Evolutionary conservation across 1,140 invertebrate genomes (phyloP).

Genomic region (Bombus superbus): DNA sequence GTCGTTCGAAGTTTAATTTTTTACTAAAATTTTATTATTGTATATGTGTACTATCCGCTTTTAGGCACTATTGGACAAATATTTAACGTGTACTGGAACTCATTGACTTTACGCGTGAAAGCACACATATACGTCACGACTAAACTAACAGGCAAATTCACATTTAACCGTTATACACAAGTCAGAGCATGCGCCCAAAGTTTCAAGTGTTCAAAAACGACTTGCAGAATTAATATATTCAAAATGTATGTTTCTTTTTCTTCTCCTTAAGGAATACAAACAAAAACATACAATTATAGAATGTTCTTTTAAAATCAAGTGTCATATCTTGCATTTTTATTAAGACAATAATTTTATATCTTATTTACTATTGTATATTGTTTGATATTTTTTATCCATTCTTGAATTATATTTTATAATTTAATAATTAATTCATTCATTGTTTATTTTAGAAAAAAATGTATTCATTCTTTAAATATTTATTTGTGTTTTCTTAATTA

Average conservation of each 20-base stretch:
- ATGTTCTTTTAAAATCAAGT: neutral
- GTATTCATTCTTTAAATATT: neutral
- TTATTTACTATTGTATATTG: neutral
- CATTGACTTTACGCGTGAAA: constrained; percentile 20
- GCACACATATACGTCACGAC: constrained; percentile 36
- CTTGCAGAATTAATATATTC: neutral
- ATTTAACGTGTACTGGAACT: constrained; percentile 19
- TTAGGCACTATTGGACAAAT: constrained; percentile 36
- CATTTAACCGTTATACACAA: constrained; percentile 20
- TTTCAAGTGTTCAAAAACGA: constrained; percentile 4
- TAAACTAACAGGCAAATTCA: constrained; percentile 46
- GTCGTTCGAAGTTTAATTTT: neutral
- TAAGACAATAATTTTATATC: neutral
- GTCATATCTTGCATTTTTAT: neutral
- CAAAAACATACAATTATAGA: neutral
- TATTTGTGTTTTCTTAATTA: neutral
- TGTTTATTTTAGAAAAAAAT: neutral
- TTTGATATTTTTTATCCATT: neutral
- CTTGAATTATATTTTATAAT: neutral
- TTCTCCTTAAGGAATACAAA: neutral
- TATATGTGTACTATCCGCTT: constrained; percentile 13
- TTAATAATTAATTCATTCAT: neutral
- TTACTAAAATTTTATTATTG: constrained; percentile 11
- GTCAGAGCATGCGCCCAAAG: constrained; percentile 25
- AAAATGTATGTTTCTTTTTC: neutral